Evolutionary conservation across 2,113 vertebrate species (phyloP), one percentile per base, ranked within the genome.

Genomic region (human (Homo sapiens)): DNA sequence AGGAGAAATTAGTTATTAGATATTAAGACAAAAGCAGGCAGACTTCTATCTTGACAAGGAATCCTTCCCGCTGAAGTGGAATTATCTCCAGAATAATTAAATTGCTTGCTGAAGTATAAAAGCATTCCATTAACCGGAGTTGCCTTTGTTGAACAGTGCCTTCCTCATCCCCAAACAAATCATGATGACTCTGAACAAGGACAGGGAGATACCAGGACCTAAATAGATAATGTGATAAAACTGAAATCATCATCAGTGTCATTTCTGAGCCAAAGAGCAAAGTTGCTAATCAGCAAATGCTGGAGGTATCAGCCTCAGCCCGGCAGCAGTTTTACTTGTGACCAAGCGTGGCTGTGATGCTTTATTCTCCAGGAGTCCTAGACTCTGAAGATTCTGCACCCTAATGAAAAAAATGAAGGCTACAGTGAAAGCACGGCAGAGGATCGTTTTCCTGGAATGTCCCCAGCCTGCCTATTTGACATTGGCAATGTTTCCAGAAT

Each of bases 41-140:
- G 89, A 59, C 89, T 92, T 82, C 94, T 70, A 30, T 93, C 93
- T 98, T 75, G 86, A 98, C 96, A 95, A 92, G 95, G 97, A 98
- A 93, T 94, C 97, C 97, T 96, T 98, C 85, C 97, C 94, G 83
- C 96, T 98, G 96, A 98, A 98, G 93, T 97, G 97, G 96, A 90
- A 94, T 98, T 98, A 98, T 97, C 98, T 98, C 45, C 17, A 78
- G 98, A 97, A 98, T 98, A 98, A 98, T 99, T 98, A 98, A 98
- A 98, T 97, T 98, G 97, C 96, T 98, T 89, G 20, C 96, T 97
- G 96, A 97, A 98, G 98, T 97, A 98, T 97, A 98, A 98, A 95
- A 98, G 93, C 90, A 73, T 94, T 89, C 55, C 95, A 90, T 97
- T 98, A 98, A 95, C 89, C 61, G 91, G 92, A 97, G 97, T 82